Evolutionary conservation across 2,888 invertebrate species (phyloP), one percentile per base, ranked within the genome.

Genomic region (Corythucha ciliata): DNA sequence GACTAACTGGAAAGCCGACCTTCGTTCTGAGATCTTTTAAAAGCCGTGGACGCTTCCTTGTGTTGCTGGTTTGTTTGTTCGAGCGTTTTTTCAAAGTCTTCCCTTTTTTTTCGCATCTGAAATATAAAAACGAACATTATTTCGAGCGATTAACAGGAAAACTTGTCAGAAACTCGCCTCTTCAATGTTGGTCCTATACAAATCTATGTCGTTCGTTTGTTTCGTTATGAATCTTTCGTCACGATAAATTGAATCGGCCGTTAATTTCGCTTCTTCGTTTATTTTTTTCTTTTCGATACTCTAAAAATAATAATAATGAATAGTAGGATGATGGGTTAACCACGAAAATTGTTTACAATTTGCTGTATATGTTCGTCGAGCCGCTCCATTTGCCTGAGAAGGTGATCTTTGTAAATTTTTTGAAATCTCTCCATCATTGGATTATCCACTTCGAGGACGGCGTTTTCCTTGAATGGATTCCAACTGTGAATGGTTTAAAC

Each of bases 341-440:
- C n/a, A n/a, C n/a, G 14, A 32, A 20, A 39, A 42, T 24, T 12
- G 33, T 52, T 52, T 20, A 56, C 56, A 12, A 51, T 37, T 32
- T 56, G 48, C 8, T 44, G 27, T 10, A 50, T 50, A 25, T 49
- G 52, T 24, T 44, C 44, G 16, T 42, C 41, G 14, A 56, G 21
- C 21, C 45, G 33, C 3, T 41, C 21, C 6, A 56, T 48, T 27
- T 56, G 56, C 8, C 53, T 32, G 14, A 57, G 37, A 21, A 57
- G 48, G 44, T 57, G 57, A 20, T 54, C 47, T 14, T 36, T 52
- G 12, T 54, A 33, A 10, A 54, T 45, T 14, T 24, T 34, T 44
- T 57, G 57, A 20, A 57, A 57, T 42, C 42, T 54, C 6, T 26
- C 48, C 39, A 57, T 49, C 39, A 57, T 52, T 1, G 54, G 49